Conservation (phyloP, 2,797 vertebrate genomes). For the Hydrophis major region DNA sequence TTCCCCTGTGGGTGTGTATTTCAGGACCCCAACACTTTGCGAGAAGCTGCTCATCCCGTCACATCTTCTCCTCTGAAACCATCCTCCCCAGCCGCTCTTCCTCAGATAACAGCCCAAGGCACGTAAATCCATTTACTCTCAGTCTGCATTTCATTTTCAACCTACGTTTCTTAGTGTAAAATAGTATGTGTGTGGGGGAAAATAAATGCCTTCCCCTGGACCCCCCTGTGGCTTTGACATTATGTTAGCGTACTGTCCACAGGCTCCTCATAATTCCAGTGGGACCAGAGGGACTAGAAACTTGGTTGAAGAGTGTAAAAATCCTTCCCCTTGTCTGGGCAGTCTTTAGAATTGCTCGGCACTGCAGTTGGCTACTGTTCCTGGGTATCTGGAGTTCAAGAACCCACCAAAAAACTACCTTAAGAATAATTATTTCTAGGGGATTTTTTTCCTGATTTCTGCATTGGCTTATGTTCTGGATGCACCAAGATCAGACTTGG, state of each 20-base stretch:
- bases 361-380: background rate
- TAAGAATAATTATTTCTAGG: background rate
- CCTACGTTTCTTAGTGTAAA: background rate
- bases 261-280: too few relatives aligned
- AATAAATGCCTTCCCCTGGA: too few relatives aligned
- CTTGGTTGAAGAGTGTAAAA: background rate
- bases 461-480: too few relatives aligned
- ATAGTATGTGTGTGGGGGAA: background rate
- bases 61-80: constrained; percentile 64
- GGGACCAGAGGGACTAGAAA: background rate
- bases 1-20: background rate
- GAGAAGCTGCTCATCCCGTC: constrained; percentile 59
- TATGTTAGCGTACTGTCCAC: background rate
- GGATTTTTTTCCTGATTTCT: background rate
- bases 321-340: background rate
- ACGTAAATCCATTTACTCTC: constrained; percentile 1
- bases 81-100: constrained; percentile 50
- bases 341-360: background rate
- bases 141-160: background rate
- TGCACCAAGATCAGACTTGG: too few relatives aligned
- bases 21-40: constrained; percentile 78
- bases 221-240: background rate
- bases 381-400: background rate
- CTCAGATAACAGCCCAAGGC: constrained; percentile 69
- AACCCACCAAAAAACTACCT: background rate